Percentiles rank a stretch among this genome's conserved stretches.
Conservation (phyloP, 2,113 vertebrate genomes). For the Periophthalmodon schlosseri region DNA sequence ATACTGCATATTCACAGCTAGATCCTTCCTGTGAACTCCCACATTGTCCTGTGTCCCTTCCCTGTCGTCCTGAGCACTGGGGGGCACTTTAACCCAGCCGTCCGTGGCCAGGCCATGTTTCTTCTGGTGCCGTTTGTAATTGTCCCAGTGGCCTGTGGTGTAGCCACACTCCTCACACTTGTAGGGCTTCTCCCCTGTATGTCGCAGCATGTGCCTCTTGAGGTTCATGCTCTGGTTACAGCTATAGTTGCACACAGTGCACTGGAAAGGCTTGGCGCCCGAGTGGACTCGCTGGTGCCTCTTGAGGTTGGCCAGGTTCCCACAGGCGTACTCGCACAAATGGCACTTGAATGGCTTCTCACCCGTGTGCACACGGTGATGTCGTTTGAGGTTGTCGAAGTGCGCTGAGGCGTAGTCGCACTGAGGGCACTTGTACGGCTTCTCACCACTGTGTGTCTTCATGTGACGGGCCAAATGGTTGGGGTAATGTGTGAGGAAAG, state of each 20-base stretch:
- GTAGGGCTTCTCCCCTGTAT: slow-evolving; percentile 95
- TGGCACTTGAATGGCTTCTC: slow-evolving; percentile 93
- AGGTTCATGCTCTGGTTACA: slow-evolving; percentile 99
- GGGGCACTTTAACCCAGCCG: slow-evolving; percentile 82
- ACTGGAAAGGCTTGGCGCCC: slow-evolving; percentile 95
- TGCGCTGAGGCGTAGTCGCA: slow-evolving; percentile 95
- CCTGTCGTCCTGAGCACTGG: slow-evolving; percentile 58
- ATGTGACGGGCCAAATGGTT: slow-evolving; percentile 97
- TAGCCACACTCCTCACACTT: slow-evolving; percentile 91
- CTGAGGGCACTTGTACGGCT: slow-evolving; percentile 93
- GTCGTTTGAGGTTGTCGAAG: slow-evolving; percentile 96
- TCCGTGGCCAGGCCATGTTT: slow-evolving; percentile 87
- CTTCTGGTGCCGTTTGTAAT: slow-evolving; percentile 98
- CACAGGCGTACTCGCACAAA: slow-evolving; percentile 93
- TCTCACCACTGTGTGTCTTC: slow-evolving; percentile 98
- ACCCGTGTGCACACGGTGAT: slow-evolving; percentile 91
- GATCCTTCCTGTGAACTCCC: slow-evolving; percentile 52
- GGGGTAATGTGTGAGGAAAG: slow-evolving; percentile 95
- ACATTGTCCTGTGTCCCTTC: slow-evolving; percentile 52
- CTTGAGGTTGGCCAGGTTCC: slow-evolving; percentile 97
- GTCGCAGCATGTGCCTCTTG: slow-evolving; percentile 96
- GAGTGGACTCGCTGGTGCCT: slow-evolving; percentile 95
- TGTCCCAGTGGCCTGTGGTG: slow-evolving; percentile 98
- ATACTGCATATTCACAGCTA: slow-evolving; percentile 57
- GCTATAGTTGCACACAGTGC: slow-evolving; percentile 92